Evolutionary conservation across 1,140 invertebrate genomes (phyloP).

Genomic region (Orchesella cincta): DNA sequence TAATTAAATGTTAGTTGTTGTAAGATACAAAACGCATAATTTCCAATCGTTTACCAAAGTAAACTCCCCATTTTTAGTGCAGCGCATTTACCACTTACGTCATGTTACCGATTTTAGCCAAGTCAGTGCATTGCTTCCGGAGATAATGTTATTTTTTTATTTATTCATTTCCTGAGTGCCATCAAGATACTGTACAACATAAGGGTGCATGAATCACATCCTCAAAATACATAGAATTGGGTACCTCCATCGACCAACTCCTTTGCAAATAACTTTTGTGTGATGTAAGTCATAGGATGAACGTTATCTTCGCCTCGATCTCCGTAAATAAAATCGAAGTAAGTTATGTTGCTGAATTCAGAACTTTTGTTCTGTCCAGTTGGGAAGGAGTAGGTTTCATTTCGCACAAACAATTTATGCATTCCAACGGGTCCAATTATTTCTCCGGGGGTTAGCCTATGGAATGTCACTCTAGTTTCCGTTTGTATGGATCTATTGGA

Average conservation of each 20-base stretch:
- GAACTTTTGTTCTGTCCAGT: conserved; percentile 11
- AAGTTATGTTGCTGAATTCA: conserved; percentile 44
- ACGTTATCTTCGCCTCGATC: conserved; percentile 42
- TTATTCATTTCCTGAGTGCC: conserved; percentile 9
- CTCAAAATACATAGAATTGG: background rate
- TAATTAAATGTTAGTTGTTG: too few species aligned
- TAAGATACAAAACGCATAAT: too few species aligned
- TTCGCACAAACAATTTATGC: conserved; percentile 32
- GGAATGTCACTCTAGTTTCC: conserved; percentile 44
- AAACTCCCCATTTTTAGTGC: too few species aligned
- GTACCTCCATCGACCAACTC: conserved; percentile 22
- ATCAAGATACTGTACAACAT: background rate
- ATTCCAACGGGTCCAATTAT: conserved; percentile 21
- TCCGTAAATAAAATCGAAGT: conserved; percentile 24
- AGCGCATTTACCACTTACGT: too few species aligned
- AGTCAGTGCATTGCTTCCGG: background rate
- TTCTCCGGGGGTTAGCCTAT: conserved; percentile 27
- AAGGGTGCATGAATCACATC: background rate
- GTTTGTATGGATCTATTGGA: conserved; percentile 37
- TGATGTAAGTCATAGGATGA: conserved; percentile 36
- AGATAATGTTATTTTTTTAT: conserved; percentile 24
- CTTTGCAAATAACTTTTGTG: background rate
- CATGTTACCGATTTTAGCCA: background rate
- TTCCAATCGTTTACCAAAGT: too few species aligned
- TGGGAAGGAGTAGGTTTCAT: conserved; percentile 35